phyloP scores from a whole-genome alignment of 2,888 invertebrate genomes.

The Platynereis dumerilii region DNA sequence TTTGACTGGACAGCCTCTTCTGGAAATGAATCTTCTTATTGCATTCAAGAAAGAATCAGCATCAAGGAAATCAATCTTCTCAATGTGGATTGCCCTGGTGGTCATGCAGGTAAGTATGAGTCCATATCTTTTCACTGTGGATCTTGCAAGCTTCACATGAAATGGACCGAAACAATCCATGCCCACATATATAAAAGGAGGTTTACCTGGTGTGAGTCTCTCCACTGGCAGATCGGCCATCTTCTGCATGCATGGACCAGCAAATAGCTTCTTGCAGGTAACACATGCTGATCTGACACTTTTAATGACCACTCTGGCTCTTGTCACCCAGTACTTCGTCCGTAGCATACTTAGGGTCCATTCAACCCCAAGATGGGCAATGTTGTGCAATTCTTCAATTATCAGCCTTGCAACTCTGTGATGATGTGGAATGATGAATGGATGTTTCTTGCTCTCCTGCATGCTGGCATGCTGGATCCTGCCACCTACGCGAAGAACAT shows the following conservation, averaged over 20 bases:
- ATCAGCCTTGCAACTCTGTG: no score
- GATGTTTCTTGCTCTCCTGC: slow-evolving; percentile 22
- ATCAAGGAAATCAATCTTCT: slow-evolving; percentile 10
- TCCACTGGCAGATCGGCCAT: slow-evolving; percentile 40
- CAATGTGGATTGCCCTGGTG: slow-evolving; percentile 14
- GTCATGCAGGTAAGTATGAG: slow-evolving; percentile 34
- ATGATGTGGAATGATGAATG: slow-evolving; percentile 22
- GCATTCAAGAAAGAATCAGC: slow-evolving; percentile 16
- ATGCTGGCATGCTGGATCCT: slow-evolving; percentile 14
- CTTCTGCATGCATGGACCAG: slow-evolving; percentile 18
- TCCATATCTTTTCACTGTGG: slow-evolving; percentile 41
- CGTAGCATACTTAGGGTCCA: slow-evolving; percentile 37
- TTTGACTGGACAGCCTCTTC: not conserved
- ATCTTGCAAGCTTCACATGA: slow-evolving; percentile 39
- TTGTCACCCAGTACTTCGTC: slow-evolving; percentile 27
- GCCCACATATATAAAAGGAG: slow-evolving; percentile 41
- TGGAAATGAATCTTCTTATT: slow-evolving; percentile 1
- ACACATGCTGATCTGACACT: slow-evolving; percentile 23
- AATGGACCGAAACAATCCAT: slow-evolving; percentile 46
- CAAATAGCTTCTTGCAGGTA: slow-evolving; percentile 18
- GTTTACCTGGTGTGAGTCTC: slow-evolving; percentile 32
- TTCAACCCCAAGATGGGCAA: slow-evolving; percentile 39
- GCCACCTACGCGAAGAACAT: slow-evolving; percentile 30
- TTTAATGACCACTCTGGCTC: slow-evolving; percentile 10
- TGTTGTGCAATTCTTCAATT: no score